Evolutionary conservation across 53 echinoderm and acorn worm species (phyloP), one percentile per base, ranked within the genome.

Genomic region (Luidia sarsii): DNA sequence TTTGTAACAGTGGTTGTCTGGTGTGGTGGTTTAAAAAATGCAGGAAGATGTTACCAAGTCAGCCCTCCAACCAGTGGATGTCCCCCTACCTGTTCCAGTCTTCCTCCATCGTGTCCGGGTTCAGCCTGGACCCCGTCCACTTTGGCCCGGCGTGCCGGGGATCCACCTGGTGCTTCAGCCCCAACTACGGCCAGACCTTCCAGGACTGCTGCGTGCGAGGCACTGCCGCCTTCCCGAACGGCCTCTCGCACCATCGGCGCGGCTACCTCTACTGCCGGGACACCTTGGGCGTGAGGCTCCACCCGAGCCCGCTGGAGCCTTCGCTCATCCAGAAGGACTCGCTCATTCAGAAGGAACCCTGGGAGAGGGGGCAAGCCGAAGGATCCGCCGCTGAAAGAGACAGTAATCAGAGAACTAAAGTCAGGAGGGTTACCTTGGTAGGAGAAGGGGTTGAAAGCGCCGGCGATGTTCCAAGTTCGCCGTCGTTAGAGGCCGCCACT

Each of bases 161-260:
- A 33, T 70, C 45, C 13, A 70, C 68, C 23, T 70, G 70, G 48
- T 83, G 83, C 49, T 83, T 83, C 59, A 59, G 31, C 32, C 83
- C 70, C 7, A 83, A 83, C 27, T 83, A 83, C 24, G 83, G 70
- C 1, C 57, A 83, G 50, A 68, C 38, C 27, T 83, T 59, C 48
- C 70, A 83, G 30, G 69, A 83, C 7, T 83, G 83, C 48, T 70
- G 72, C 33, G 37, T 72, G 18, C 27, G 37, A 11, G 83, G 18
- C 18, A 45, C 21, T 59, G 3, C 43, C 15, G 41, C 32, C 10
- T 35, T 23, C 16, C 30, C 33, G 9, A 24, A 54, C 57, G n/a
- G n/a, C n/a, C n/a, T n/a, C n/a, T n/a, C n/a, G n/a, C n/a, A n/a
- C n/a, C n/a, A n/a, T n/a, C n/a, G n/a, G n/a, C n/a, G n/a, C n/a